Evolutionary conservation across 2,888 invertebrate species (phyloP), one percentile per base, ranked within the genome.

Genomic region (Hydropsyche betteni): DNA sequence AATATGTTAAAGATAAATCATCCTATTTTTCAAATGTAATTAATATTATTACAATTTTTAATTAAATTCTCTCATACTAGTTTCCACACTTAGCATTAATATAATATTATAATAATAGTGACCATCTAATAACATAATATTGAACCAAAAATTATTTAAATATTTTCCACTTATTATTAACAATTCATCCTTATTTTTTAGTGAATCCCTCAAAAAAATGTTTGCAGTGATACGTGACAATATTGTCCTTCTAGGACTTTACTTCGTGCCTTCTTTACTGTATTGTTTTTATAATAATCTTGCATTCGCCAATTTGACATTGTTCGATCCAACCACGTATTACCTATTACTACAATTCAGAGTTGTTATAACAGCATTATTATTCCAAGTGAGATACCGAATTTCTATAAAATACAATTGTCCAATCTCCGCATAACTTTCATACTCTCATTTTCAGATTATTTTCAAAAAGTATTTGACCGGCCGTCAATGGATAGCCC

Each of bases 261-360:
- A 98, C 83, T 94, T 97, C 85, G 91, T 98, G 79, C 98, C 98
- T 58, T 94, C 97, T 0, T 89, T 94, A 81, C 85, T 98, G 74
- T 98, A 98, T 83, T 97, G 97, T 82, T 87, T 97, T 72, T 98
- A 98, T 88, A 98, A 98, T 83, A 98, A 98, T 86, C 88, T 98
- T 81, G 91, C 96, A 44, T 98, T 97, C 85, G 88, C 94, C 72
- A 98, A 97, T 87, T 88, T 98, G 81, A 92, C 95, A 10, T 91
- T 91, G 74, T 98, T 96, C 85, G 98, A 98, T 84, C 97, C 98
- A 0, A 97, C 98, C 0, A 96, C 97, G 0, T 98, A 98, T 83
- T 97, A 94, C 84, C 88, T 98, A 75, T 85, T 98, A 61, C 87
- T 98, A 6, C 97, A 98, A 84, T 90, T 98, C 80, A 88, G 98